Conservation (phyloP, 1,140 invertebrate species). For the Hirudo medicinalis region DNA sequence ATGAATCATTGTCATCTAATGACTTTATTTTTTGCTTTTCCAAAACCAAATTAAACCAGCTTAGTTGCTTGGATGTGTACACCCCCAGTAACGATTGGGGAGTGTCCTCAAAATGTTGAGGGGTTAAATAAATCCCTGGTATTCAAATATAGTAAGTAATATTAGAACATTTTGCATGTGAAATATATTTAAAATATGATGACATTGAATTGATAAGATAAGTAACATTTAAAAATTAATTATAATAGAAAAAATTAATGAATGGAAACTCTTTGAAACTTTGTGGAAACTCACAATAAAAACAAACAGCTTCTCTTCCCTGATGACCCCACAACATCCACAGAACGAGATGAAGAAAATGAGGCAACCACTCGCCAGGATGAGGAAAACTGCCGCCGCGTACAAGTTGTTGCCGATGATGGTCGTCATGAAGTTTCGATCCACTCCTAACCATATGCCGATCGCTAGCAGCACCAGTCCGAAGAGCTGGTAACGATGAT, state of each 20-base stretch:
- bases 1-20: too few relatives aligned
- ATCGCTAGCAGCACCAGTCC: conserved; percentile 18
- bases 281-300: background rate
- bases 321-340: conserved; percentile 22
- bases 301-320: conserved; percentile 15
- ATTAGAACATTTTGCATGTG: too few relatives aligned
- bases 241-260: background rate
- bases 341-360: conserved; percentile 23
- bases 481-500: conserved; percentile 13
- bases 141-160: too few relatives aligned
- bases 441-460: conserved; percentile 23
- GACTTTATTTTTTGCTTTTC: too few relatives aligned
- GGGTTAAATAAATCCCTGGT: too few relatives aligned
- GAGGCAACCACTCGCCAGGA: conserved; percentile 15
- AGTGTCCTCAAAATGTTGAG: too few relatives aligned
- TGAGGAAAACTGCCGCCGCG: conserved; percentile 20
- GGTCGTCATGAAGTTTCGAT: conserved; percentile 22
- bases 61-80: too few relatives aligned
- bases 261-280: background rate
- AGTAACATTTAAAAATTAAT: background rate
- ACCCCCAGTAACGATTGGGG: too few relatives aligned
- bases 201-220: too few relatives aligned
- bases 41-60: too few relatives aligned
- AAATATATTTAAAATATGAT: too few relatives aligned
- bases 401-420: conserved; percentile 24